phyloP scores from a whole-genome alignment of 2,888 invertebrate species.

The Dicycla oo region DNA sequence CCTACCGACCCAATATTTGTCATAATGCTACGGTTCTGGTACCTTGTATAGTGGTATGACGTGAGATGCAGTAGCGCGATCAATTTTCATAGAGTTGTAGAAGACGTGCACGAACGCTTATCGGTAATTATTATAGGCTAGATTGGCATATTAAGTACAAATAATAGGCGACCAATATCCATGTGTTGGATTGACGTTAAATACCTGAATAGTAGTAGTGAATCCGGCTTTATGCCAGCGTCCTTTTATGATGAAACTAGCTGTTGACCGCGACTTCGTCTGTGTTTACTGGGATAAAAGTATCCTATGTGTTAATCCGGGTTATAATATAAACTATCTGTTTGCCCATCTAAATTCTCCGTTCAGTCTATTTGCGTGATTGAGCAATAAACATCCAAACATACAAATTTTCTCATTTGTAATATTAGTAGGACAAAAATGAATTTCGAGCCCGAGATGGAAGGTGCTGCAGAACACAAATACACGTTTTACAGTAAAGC shows the following conservation, averaged over 20 bases:
- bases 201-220: constrained; percentile 1
- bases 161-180: constrained; percentile 31
- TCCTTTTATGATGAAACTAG: not conserved
- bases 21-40: constrained; percentile 8
- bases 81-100: constrained; percentile 19
- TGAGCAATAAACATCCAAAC: not conserved
- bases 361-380: not conserved
- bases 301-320: not conserved
- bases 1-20: no score
- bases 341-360: not conserved
- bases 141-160: constrained; percentile 32
- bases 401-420: not conserved
- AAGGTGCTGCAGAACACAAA: not conserved
- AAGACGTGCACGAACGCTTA: constrained; percentile 36
- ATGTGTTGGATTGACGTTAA: constrained; percentile 25
- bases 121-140: constrained; percentile 26
- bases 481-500: not conserved
- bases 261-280: not conserved
- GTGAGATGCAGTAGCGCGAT: constrained; percentile 10
- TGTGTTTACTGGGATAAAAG: not conserved
- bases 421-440: not conserved
- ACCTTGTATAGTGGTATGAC: constrained; percentile 19
- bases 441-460: not conserved
- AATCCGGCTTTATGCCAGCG: not conserved
- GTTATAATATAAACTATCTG: not conserved